A percentile compares a stretch with the other conserved stretches of the same genome.
These are phyloP conservation scores for Leucoraja ocellata DNA, from an alignment of 2,797 vertebrate genomes.

Conservation along the genomic window DNA sequence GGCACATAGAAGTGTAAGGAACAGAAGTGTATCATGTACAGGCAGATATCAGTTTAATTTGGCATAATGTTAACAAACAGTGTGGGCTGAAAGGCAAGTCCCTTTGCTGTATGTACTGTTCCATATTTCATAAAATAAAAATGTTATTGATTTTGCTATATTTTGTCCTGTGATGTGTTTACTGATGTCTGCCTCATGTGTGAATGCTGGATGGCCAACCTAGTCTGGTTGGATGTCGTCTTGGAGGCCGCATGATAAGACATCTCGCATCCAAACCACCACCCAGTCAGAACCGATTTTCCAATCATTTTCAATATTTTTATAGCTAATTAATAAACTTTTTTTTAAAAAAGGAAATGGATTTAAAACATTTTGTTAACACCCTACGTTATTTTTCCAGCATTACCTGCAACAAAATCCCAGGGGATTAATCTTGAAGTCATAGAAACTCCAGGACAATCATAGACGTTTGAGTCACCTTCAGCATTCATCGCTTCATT, in stretches of 20 bases:
- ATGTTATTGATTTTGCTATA: too few species aligned
- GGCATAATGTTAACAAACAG: too few species aligned
- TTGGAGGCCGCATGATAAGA: neutral
- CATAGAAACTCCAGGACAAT: neutral
- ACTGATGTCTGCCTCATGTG: neutral
- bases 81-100: too few species aligned
- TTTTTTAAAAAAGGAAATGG: neutral
- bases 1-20: too few species aligned
- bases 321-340: neutral
- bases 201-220: neutral
- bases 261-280: neutral
- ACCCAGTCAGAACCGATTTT: neutral
- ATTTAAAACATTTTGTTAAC: neutral
- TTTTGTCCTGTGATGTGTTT: neutral
- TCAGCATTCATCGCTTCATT: neutral
- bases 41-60: too few species aligned
- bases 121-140: too few species aligned
- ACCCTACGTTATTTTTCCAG: neutral
- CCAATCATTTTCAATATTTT: neutral
- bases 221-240: neutral
- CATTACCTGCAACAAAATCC: neutral
- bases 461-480: neutral
- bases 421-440: neutral
- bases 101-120: too few species aligned
- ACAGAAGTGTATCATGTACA: too few species aligned